Base-by-base conservation (phyloP, 1,140 invertebrate genomes). In the Sminthurinus signatus region DNA sequence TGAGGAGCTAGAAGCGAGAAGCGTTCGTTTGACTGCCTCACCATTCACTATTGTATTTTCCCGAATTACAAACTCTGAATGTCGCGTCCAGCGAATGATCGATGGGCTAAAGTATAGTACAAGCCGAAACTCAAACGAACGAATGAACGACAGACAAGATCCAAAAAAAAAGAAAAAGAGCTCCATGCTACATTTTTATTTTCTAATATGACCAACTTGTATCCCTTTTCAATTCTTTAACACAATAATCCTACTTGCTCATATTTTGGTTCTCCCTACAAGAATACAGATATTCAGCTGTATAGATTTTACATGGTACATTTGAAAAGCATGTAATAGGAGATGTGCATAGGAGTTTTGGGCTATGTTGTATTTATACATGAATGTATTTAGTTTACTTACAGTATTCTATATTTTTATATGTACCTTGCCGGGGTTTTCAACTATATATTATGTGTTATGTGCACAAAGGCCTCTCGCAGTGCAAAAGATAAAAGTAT, bases 41-140 rank as follows among this genome's bases (percentile, higher is more conserved):
- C 46, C 46, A 48, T 8, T 65, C 44, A 44, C 63, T 60, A 69
- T 69, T 69, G 67, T 69, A 65, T 65, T 69, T 66, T 39, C 36
- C 60, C 63, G 68, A 69, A 69, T 69, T 69, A 69, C 68, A 65
- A 66, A 69, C 68, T 60, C 62, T 66, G 64, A 64, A 63, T 69
- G 68, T 66, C 64, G 52, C 60, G 65, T 67, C 68, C 64, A 62
- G 64, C 44, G 64, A 69, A 69, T 69, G 68, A 69, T 69, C 64
- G 68, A 69, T 69, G 64, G 63, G 68, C 42, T 25, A 43, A 42
- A 48, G 29, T 39, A 21, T 14, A 54, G 29, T 4, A 19, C 8
- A 56, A 31, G 54, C 28, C 54, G 29, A 56, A 39, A 52, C 50
- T 28, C 23, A 29, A 52, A 52, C 50, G 19, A 57, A 57, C 31